Evolutionary conservation across 1,140 invertebrate genomes (phyloP), one percentile per base, ranked within the genome.

Genomic region (Adelges cooleyi): DNA sequence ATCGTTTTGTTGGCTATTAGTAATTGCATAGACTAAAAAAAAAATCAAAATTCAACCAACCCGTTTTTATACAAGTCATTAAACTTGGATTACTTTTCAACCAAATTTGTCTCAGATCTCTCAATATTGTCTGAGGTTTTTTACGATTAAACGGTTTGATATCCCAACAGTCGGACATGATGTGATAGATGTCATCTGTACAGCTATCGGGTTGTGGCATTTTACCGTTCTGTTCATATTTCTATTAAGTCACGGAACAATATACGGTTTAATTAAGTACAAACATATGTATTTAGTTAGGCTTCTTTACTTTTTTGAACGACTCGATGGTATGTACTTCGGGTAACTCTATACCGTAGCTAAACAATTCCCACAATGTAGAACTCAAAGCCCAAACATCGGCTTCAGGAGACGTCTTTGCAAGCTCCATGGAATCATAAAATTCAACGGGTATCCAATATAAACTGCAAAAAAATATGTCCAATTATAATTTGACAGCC

Each of bases 91-190:
- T 75, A 80, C 85, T 80, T 78, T 86, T 81, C 71, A 88, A 86
- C 29, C 87, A 74, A 71, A 89, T 82, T 74, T 88, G 85, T 75
- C 89, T 86, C 46, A 90, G 82, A 75, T 91, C 87, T 76, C 89
- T 79, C 81, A 89, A 85, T 68, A 90, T 83, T 44, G 83, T 83
- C 74, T 91, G 89, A 46, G 89, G 86, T 68, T 84, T 81, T 73
- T 87, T 87, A 13, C 86, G 75, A 18, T 76, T 75, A 29, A 83
- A 80, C 3, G 84, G 84, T 70, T 88, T 82, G 18, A 81, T 73
- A 65, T 84, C 80, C 95, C 95, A 99, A 71, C 93, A 93, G 70
- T 90, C 85, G n/a, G 78, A 74, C 81, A 98, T 93, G 20, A 97
- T 77, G 67, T 81, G 77, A 74, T 88, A 93, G 49, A 98, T 85